Evolutionary conservation across 2,888 invertebrate genomes (phyloP), one percentile per base, ranked within the genome.

Genomic region (Periphyllus acericola): DNA sequence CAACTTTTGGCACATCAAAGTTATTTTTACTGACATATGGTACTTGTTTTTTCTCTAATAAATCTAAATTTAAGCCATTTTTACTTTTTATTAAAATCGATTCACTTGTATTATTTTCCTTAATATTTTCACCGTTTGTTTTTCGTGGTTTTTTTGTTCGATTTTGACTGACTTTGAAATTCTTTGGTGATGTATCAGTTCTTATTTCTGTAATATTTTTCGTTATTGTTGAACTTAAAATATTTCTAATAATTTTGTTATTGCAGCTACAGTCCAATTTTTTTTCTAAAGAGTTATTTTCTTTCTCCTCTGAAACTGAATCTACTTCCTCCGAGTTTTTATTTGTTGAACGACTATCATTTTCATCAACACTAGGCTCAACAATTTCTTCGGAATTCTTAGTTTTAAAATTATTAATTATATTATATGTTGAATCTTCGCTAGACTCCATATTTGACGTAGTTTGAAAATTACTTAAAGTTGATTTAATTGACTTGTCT

Each of bases 121-220:
- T 52, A 32, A 11, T 46, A 46, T 21, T 25, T 40, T 80, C 11
- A 0, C 25, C 5, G 34, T 36, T 29, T 36, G 34, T 55, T 72
- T 32, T 75, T 1, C 4, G n/a, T 29, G 40, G 52, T 71, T 71
- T 52, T 36, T 72, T 29, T n/a, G 66, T 71, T n/a, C 71, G 55
- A 55, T 66, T 78, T 9, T 76, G 34, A 52, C 71, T 55, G 19
- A 11, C n/a, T 78, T 71, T 85, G 19, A 40, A 74, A 17, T 17
- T 71, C 0, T 55, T 60, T 21, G 80, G 60, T 52, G 72, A 32
- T 36, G 17, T 32, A 34, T 86, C 72, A 8, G 55, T 72, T 55
- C 55, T 80, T 60, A 86, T 86, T 80, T 86, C 86, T 21, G 86
- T 87, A 4, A 80, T 55, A 40, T 87, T 87, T 74, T 40, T 72